Evolutionary conservation across 2,113 vertebrate genomes (phyloP).

Genomic region (Choloepus hoffmanni): DNA sequence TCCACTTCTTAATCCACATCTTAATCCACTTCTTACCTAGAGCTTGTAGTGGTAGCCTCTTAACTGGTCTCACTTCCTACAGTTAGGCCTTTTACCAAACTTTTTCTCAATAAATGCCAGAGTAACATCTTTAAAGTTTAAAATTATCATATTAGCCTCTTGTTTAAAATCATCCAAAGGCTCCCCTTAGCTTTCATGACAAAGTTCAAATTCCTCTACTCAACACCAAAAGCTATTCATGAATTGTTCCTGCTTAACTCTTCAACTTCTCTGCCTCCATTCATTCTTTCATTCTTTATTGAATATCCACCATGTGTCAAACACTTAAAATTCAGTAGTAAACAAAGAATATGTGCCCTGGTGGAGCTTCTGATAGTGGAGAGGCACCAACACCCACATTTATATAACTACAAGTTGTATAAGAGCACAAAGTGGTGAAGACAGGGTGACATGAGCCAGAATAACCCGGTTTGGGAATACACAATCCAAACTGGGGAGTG

Average conservation of each 20-base stretch:
- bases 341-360: neutral
- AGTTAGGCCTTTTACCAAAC: neutral
- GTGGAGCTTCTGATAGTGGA: neutral
- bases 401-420: neutral
- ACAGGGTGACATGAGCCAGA: neutral
- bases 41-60: neutral
- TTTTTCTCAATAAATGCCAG: neutral
- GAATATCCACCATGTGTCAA: neutral
- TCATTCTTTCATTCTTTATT: neutral
- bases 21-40: neutral
- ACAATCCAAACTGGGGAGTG: neutral
- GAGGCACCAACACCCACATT: neutral
- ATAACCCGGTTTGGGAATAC: neutral
- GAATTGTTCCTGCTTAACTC: neutral
- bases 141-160: neutral
- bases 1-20: neutral
- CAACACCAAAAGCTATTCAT: neutral
- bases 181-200: neutral
- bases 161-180: neutral
- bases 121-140: neutral
- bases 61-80: neutral
- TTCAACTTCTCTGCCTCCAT: neutral
- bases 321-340: neutral
- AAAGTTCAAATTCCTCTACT: neutral
- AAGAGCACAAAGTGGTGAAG: neutral